These are phyloP conservation scores for Betta splendens DNA, from an alignment of 2,797 vertebrate genomes.

Conservation along the genomic window DNA sequence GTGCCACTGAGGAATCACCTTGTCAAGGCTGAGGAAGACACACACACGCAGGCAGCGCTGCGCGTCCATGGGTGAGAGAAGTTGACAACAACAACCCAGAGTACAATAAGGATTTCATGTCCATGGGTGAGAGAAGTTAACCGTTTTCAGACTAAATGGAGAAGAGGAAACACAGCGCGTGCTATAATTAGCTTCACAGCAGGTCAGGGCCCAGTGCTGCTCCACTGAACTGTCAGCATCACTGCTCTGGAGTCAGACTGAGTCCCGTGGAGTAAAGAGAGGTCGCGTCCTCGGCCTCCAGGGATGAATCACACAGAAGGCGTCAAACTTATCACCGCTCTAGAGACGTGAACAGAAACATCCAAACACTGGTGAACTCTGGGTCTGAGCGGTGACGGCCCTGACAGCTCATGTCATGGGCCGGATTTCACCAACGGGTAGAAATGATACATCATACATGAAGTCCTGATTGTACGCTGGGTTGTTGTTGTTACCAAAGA, in stretches of 20 bases:
- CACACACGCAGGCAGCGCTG: constrained; percentile 7
- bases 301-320: constrained; percentile 2
- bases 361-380: background rate
- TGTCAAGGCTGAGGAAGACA: constrained; percentile 1
- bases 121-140: constrained; percentile 1
- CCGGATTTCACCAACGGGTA: too few relatives aligned
- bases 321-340: background rate
- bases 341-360: background rate
- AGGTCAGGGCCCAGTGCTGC: constrained; percentile 1
- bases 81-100: too few relatives aligned
- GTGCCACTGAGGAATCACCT: background rate
- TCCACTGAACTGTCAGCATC: constrained; percentile 10
- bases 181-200: constrained; percentile 36
- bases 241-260: background rate
- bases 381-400: background rate
- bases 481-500: too few relatives aligned
- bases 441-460: too few relatives aligned
- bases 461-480: too few relatives aligned
- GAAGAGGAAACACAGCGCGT: constrained; percentile 11
- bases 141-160: constrained; percentile 20
- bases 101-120: too few relatives aligned
- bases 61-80: constrained; percentile 3
- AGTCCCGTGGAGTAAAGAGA: background rate
- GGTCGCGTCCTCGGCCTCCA: background rate
- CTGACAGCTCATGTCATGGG: too few relatives aligned